Conservation (phyloP, 2,888 invertebrate species). For the Harpalus rubripes region DNA sequence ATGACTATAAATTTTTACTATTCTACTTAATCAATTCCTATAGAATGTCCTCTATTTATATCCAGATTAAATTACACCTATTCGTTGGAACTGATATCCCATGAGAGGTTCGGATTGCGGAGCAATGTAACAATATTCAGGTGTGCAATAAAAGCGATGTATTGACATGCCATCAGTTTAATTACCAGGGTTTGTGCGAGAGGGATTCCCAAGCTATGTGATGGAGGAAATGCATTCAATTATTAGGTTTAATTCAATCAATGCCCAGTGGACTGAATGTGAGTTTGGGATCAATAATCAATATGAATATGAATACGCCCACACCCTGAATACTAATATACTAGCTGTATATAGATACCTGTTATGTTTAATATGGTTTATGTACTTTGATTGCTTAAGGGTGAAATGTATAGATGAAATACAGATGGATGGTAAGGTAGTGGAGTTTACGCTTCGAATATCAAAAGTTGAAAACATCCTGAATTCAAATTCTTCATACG, state of each 20-base stretch:
- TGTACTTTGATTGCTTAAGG: no score
- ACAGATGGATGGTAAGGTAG: no score
- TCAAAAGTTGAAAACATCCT: no score
- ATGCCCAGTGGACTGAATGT: constrained; percentile 7
- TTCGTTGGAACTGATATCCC: no score
- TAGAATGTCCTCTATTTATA: no score
- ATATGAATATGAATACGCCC: constrained; percentile 6
- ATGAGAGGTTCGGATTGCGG: neutral
- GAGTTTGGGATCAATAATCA: neutral
- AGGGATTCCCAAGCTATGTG: neutral
- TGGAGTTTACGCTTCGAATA: no score
- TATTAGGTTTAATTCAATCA: constrained; percentile 8
- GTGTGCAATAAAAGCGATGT: constrained; percentile 5
- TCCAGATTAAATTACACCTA: no score
- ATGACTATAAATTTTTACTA: no score
- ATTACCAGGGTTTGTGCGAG: neutral
- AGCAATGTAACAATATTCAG: neutral
- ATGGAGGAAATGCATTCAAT: constrained; percentile 8
- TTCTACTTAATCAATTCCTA: no score
- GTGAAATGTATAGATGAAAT: no score
- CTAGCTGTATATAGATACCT: neutral
- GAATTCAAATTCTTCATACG: no score
- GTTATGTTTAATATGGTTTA: neutral
- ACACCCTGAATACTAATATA: neutral
- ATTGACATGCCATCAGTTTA: constrained; percentile 2